Evolutionary conservation across 1,140 invertebrate genomes (phyloP).

Genomic region (Trichonephila clavata): DNA sequence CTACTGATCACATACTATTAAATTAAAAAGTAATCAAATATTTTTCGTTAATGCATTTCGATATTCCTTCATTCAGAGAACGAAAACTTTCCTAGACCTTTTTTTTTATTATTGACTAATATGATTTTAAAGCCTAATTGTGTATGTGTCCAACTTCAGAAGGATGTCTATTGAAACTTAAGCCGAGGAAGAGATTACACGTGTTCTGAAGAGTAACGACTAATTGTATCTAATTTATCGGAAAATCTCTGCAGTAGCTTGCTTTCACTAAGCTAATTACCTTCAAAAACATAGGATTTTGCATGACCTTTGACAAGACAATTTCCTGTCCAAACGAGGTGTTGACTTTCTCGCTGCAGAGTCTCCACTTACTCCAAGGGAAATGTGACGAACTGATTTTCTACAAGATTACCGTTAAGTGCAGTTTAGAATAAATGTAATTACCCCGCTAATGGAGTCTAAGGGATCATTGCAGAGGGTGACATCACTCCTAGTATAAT

Average conservation of each 20-base stretch:
- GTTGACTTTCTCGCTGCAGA: slow-evolving; percentile 49
- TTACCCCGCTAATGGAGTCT: slow-evolving; percentile 31
- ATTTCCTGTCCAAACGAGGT: slow-evolving; percentile 69
- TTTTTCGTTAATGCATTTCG: too few species aligned
- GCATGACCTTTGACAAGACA: slow-evolving; percentile 24
- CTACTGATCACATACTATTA: too few species aligned
- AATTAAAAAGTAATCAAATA: too few species aligned
- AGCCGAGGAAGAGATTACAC: background rate
- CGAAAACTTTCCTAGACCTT: too few species aligned
- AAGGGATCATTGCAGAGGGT: slow-evolving; percentile 2
- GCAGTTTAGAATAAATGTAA: background rate
- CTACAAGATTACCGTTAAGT: slow-evolving; percentile 44
- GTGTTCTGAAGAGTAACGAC: background rate
- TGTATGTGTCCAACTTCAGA: background rate
- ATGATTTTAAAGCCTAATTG: background rate
- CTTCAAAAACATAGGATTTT: slow-evolving; percentile 14
- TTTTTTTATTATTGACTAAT: too few species aligned
- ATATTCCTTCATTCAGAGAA: too few species aligned
- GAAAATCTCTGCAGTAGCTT: background rate
- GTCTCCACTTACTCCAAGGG: background rate
- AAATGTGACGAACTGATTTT: slow-evolving; percentile 47
- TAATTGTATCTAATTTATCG: background rate
- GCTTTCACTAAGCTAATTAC: slow-evolving; percentile 59
- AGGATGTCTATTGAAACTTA: background rate
- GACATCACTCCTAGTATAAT: background rate